Base-by-base conservation (phyloP, 2,797 vertebrate species). In the Xenopus petersii region DNA sequence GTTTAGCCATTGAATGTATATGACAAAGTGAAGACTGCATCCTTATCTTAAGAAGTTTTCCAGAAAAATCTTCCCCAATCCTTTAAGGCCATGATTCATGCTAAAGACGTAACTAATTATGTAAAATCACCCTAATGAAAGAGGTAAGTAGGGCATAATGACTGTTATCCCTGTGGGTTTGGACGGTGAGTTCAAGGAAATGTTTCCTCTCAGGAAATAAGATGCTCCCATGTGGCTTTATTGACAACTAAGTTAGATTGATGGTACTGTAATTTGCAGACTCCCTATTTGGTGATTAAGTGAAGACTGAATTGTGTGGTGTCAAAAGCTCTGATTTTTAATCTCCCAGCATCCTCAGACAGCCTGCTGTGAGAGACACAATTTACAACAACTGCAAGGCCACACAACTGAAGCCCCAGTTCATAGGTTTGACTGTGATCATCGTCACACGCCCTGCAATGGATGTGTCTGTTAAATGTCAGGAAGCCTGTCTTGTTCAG, bases 141-240 rank as follows among this genome's bases (percentile, higher is more conserved):
- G 36, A 64, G 58, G 36, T n/a, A 47, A 67, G 56, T 17, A 5
- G 36, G 36, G 6, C 13, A 17, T 77, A 77, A 72, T 72, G 62
- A 77, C 64, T 63, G 70, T 72, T 30, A 69, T 69, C 49, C 62
- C 16, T 64, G 15, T 42, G 30, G 30, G n/a, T 70, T 69, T 58
- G 67, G 33, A 63, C 30, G 42, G 61, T 8, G 30, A 63, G 5
- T 63, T 63, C 16, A 16, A 13, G 7, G 33, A 12, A 12, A 36
- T 55, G 59, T 12, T 30, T 61, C n/a, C 24, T 63, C 12, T 62
- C 49, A 75, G 74, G 74, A 64, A 64, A 66, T 75, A 21, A 65
- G 48, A 51, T n/a, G 66, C 8, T 13, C 42, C 69, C 67, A 56
- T 48, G 17, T 58, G 21, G 16, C 49, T 58, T 68, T 17, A 62